Conservation (phyloP, 2,113 vertebrate species). For the Pedionomus torquatus region DNA sequence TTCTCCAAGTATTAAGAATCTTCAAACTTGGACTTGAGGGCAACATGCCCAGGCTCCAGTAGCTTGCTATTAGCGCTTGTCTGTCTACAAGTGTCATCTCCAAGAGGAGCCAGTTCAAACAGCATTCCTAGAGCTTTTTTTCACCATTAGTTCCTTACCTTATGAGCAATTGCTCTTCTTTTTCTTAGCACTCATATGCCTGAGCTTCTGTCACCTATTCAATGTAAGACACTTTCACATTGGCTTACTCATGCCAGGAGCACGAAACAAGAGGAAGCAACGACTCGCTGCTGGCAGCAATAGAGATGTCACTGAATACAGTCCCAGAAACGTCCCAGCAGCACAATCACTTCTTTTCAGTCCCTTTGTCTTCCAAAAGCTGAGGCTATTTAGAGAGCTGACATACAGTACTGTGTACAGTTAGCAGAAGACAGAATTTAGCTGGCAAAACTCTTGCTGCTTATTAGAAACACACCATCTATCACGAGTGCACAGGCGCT, state of each 20-base stretch:
- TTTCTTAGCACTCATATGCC: background rate
- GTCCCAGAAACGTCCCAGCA: background rate
- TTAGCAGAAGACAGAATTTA: background rate
- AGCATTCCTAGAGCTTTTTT: background rate
- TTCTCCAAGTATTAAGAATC: background rate
- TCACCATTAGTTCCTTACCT: background rate
- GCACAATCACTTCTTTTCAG: background rate
- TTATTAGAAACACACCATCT: conserved; percentile 30
- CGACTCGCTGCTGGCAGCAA: background rate
- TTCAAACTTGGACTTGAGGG: background rate
- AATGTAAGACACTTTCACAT: background rate
- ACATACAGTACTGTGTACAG: background rate
- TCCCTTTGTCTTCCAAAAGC: background rate
- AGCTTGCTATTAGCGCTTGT: fast-evolving
- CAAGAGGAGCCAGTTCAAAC: background rate
- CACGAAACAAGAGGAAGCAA: background rate
- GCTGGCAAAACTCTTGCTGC: background rate
- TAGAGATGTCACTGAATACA: background rate
- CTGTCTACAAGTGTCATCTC: background rate
- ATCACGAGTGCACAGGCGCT: background rate
- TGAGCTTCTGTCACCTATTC: background rate
- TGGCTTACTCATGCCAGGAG: background rate
- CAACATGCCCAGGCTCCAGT: background rate
- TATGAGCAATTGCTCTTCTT: background rate
- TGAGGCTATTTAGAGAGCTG: background rate